phyloP scores from a whole-genome alignment of 2,113 vertebrate genomes.

The Pyxicephalus adspersus region DNA sequence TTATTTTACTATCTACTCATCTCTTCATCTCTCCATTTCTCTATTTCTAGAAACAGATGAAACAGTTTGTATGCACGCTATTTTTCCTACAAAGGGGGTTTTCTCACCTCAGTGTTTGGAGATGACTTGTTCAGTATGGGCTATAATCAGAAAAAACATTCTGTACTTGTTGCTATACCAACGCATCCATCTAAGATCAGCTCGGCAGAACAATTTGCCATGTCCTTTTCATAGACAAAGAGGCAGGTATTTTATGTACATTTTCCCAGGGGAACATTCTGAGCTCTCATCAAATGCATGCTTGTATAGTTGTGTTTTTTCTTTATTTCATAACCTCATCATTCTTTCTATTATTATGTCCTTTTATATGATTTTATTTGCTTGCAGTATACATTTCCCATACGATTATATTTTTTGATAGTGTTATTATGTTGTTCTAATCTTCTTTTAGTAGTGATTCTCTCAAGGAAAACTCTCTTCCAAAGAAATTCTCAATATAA shows the following conservation, averaged over 20 bases:
- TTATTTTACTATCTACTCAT: neutral
- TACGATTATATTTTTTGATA: too few relatives aligned
- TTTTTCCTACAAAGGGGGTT: neutral
- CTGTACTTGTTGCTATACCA: conserved; percentile 55
- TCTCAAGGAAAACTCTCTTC: too few relatives aligned
- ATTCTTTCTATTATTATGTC: neutral
- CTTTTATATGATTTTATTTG: neutral
- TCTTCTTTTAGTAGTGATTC: too few relatives aligned
- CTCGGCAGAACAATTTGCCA: conserved; percentile 4
- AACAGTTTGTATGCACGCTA: too few relatives aligned
- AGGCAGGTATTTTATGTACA: conserved; percentile 22
- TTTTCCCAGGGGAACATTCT: conserved; percentile 23
- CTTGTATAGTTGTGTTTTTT: neutral
- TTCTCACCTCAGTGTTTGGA: conserved; percentile 6
- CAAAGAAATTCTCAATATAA: too few relatives aligned
- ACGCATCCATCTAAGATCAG: conserved; percentile 36
- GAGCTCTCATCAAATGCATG: neutral
- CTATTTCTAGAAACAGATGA: neutral
- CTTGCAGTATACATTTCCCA: neutral
- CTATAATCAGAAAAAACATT: conserved; percentile 49
- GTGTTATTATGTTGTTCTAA: neutral
- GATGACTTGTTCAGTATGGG: conserved; percentile 4
- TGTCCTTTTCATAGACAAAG: conserved; percentile 40
- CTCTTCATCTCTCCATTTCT: neutral
- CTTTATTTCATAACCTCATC: neutral